These are phyloP conservation scores for Dasysyrphus tricinctus DNA, from an alignment of 2,888 invertebrate species.

Conservation along the genomic window DNA sequence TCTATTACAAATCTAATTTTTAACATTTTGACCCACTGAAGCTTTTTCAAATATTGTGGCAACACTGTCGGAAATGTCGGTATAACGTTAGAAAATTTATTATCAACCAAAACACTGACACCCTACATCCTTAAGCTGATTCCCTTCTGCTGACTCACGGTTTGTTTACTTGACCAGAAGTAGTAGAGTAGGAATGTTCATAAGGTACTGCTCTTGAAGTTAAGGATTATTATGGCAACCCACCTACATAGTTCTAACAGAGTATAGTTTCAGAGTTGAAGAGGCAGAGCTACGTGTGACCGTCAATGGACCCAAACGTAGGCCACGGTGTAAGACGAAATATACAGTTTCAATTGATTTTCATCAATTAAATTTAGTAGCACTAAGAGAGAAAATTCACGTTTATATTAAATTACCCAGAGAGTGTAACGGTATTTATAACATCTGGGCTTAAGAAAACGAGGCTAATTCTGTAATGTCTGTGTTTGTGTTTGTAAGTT, in stretches of 20 bases:
- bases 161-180: slow-evolving; percentile 47
- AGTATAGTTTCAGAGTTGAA: not conserved
- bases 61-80: not conserved
- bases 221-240: not conserved
- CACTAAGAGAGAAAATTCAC: slow-evolving; percentile 43
- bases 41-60: not conserved
- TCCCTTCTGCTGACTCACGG: slow-evolving; percentile 15
- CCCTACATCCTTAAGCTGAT: slow-evolving; percentile 20
- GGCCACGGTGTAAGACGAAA: not conserved
- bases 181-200: not conserved
- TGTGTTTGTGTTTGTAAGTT: not conserved
- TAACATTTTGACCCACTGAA: not conserved
- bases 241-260: not conserved
- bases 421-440: not conserved
- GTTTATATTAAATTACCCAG: slow-evolving; percentile 56
- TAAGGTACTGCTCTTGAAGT: not conserved
- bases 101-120: slow-evolving; percentile 51
- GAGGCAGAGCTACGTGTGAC: not conserved
- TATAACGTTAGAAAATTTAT: slow-evolving; percentile 40
- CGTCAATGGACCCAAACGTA: not conserved
- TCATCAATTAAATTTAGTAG: slow-evolving; percentile 67
- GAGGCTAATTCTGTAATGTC: not conserved
- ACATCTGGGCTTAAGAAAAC: slow-evolving; percentile 49
- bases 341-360: slow-evolving; percentile 58
- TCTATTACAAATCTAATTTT: no score